These are phyloP conservation scores for Limnothrissa miodon DNA, from an alignment of 2,113 vertebrate genomes.

Conservation along the genomic window DNA sequence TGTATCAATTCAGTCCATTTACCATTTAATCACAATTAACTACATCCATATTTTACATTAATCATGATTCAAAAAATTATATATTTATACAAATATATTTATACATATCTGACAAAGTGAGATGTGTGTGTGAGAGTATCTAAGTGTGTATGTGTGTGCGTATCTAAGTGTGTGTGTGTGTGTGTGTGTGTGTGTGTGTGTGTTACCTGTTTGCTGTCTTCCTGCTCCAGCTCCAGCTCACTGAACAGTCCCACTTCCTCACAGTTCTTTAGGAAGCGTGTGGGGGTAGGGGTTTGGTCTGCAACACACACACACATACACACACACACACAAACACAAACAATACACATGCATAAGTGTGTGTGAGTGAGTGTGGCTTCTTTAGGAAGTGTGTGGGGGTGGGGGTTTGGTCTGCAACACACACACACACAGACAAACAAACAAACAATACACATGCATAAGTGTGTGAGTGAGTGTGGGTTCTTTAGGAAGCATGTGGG, in stretches of 20 bases:
- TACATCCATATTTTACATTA: too few species aligned
- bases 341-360: too few species aligned
- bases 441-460: too few species aligned
- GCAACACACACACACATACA: conserved; percentile 57
- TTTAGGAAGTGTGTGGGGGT: conserved; percentile 97
- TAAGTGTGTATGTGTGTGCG: not conserved
- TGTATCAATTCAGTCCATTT: too few species aligned
- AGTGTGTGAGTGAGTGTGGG: too few species aligned
- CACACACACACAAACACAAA: too few species aligned
- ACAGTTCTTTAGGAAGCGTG: conserved; percentile 97
- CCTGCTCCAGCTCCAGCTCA: conserved; percentile 95
- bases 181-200: conserved; percentile 20
- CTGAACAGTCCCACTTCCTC: conserved; percentile 98
- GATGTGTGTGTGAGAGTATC: not conserved
- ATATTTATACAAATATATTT: too few species aligned
- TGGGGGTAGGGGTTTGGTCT: conserved; percentile 98
- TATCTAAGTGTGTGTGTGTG: not conserved
- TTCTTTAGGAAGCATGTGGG: conserved; percentile 98
- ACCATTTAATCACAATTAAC: too few species aligned
- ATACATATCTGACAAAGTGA: too few species aligned
- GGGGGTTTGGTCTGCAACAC: conserved; percentile 91
- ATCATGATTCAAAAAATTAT: too few species aligned
- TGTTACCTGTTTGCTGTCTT: conserved; percentile 93
- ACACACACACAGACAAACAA: too few species aligned
- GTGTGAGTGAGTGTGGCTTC: too few species aligned